These are phyloP conservation scores for Dione juno DNA, from an alignment of 2,888 invertebrate species.

Conservation along the genomic window DNA sequence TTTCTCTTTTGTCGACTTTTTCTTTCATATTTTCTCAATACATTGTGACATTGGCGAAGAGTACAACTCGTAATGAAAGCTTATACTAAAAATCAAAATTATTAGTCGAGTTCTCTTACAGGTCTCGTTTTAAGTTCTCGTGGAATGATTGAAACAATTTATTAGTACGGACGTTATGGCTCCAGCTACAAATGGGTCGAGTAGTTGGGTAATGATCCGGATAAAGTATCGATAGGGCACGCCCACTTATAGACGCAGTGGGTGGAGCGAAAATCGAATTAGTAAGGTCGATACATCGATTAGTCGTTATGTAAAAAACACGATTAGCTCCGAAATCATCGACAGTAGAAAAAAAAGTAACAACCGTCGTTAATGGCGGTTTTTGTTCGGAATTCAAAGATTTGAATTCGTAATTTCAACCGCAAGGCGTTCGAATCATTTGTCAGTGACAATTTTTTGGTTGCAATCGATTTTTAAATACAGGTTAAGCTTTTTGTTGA, in stretches of 20 bases:
- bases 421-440: constrained; percentile 83
- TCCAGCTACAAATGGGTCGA: constrained; percentile 44
- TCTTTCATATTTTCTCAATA: background rate
- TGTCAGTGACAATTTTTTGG: constrained; percentile 84
- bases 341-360: constrained; percentile 79
- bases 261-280: constrained; percentile 82
- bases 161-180: constrained; percentile 20
- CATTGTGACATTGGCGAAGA: background rate
- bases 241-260: constrained; percentile 73
- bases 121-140: constrained; percentile 22
- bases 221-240: constrained; percentile 75
- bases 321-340: constrained; percentile 81
- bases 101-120: constrained; percentile 3
- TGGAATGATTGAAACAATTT: constrained; percentile 29
- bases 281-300: constrained; percentile 79
- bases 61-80: background rate
- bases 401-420: constrained; percentile 83
- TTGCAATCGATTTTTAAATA: constrained; percentile 84
- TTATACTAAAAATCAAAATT: background rate
- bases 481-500: constrained; percentile 68
- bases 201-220: constrained; percentile 59
- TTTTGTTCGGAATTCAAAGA: constrained; percentile 81
- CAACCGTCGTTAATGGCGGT: constrained; percentile 80
- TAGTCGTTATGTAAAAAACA: constrained; percentile 77
- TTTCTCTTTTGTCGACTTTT: background rate